These are phyloP conservation scores for Apamea monoglypha DNA, from an alignment of 2,888 invertebrate species.

Conservation along the genomic window DNA sequence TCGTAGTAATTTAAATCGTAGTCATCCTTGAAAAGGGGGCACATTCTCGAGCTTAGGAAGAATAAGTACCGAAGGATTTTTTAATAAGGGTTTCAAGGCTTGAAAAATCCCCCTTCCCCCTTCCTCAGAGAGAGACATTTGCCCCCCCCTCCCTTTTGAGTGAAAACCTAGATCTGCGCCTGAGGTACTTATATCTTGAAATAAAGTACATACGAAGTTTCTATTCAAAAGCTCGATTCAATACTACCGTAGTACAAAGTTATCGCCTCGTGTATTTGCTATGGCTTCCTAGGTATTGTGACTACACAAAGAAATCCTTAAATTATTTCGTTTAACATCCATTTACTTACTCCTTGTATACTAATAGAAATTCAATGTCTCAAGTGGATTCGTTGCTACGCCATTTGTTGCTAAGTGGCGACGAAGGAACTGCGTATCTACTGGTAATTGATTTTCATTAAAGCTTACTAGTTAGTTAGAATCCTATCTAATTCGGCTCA, in stretches of 20 bases:
- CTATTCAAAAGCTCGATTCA: not conserved
- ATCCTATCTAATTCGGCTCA: slow-evolving; percentile 30
- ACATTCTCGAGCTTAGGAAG: not conserved
- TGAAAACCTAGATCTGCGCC: too few relatives aligned
- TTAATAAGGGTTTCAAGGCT: too few relatives aligned
- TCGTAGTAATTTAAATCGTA: not conserved
- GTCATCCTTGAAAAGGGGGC: not conserved
- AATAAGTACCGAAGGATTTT: not conserved
- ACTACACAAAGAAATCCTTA: slow-evolving; percentile 36
- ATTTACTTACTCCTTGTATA: slow-evolving; percentile 38
- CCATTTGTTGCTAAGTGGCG: slow-evolving; percentile 29
- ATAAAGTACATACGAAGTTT: not conserved
- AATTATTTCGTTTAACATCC: slow-evolving; percentile 49
- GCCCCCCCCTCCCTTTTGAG: not conserved
- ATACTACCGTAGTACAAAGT: slow-evolving; percentile 12
- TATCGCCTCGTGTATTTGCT: slow-evolving; percentile 1
- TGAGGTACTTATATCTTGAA: not conserved
- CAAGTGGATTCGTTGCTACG: slow-evolving; percentile 42
- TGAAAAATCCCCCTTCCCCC: too few relatives aligned
- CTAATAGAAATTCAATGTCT: slow-evolving; percentile 47
- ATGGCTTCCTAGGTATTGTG: slow-evolving; percentile 27
- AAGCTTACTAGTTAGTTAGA: slow-evolving; percentile 51
- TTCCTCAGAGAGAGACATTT: not conserved
- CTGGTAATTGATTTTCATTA: slow-evolving; percentile 67
- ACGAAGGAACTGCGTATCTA: slow-evolving; percentile 35